Base-by-base conservation (phyloP, 2,888 invertebrate genomes). In the Sepiola atlantica region DNA sequence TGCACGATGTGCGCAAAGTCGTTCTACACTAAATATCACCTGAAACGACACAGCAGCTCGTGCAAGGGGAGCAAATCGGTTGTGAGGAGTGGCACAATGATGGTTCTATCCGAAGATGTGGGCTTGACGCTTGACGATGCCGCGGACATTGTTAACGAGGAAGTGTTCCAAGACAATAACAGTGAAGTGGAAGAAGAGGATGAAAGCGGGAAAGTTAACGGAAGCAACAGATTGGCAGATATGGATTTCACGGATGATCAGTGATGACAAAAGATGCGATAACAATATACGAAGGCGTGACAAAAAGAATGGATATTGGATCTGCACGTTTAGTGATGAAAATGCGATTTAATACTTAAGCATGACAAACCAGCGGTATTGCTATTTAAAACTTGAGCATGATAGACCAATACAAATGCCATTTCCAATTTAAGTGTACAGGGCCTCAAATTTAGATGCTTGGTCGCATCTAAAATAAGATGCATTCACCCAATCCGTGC, bases 1-100 rank as follows among this genome's bases (percentile, higher is more conserved):
- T 97, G 97, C 94, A 93, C 95, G 16, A 95, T 95, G 92, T 97
- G 97, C 95, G 95, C 95, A 90, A 96, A 96, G 94, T 95, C 95
- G 1, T 97, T 96, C 95, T 95, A 96, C 92, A 96, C 96, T 20
- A 96, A 96, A 92, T 96, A 96, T 94, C 96, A 97, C 93, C 93
- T 96, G 90, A 95, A 96, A 55, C 95, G 97, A 91, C 97, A 97
- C 94, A 95, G 95, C 21, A 95, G 95, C 93, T 96, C 95, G 32
- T 97, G 97, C 95, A 96, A 96, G 91, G 95, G 95, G 54, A 28
- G 90, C 0, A 94, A 94, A 45, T n/a, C 55, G 16, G 90, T 57
- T 24, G 91, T 55, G 24, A 35, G 35, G 55, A 61, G 32, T 91
- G 90, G 91, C 20, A 55, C 77, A 14, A 77, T 45, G 45, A 28